phyloP scores from a whole-genome alignment of 2,113 vertebrate genomes.

The Silurus asotus region DNA sequence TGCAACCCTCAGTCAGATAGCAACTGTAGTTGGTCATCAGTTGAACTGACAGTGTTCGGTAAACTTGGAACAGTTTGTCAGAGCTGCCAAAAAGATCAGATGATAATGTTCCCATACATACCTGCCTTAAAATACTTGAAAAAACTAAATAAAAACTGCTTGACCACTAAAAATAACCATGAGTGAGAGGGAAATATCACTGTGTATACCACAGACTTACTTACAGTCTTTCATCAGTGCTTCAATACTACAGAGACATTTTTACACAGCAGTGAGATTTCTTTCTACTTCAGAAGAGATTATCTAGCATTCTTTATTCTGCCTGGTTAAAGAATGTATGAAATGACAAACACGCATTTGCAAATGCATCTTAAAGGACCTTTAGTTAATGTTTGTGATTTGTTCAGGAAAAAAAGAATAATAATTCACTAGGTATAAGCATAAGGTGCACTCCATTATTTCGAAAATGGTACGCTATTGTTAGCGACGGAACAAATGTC shows the following conservation, averaged over 20 bases:
- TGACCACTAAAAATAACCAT: background rate
- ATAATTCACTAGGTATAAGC: background rate
- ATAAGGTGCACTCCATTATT: background rate
- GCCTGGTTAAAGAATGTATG: background rate
- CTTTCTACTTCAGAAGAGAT: background rate
- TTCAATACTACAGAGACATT: background rate
- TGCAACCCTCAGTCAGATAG: background rate
- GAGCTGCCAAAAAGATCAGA: background rate
- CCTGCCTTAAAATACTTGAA: background rate
- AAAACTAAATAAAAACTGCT: background rate
- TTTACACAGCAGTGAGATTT: background rate
- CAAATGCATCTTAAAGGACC: slow-evolving; percentile 6
- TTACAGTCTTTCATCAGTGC: slow-evolving; percentile 2
- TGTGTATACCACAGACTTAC: background rate
- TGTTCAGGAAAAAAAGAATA: background rate
- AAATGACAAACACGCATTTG: background rate
- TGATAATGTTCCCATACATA: background rate
- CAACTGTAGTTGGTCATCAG: background rate
- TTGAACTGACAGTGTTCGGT: background rate
- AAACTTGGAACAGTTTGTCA: background rate
- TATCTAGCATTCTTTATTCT: background rate
- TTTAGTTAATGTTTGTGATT: background rate
- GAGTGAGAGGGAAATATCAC: background rate
- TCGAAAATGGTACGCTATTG: slow-evolving; percentile 35
- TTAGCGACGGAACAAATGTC: slow-evolving; percentile 27